phyloP scores from a whole-genome alignment of 2,888 invertebrate species.

The Pristionchus exspectatus region DNA sequence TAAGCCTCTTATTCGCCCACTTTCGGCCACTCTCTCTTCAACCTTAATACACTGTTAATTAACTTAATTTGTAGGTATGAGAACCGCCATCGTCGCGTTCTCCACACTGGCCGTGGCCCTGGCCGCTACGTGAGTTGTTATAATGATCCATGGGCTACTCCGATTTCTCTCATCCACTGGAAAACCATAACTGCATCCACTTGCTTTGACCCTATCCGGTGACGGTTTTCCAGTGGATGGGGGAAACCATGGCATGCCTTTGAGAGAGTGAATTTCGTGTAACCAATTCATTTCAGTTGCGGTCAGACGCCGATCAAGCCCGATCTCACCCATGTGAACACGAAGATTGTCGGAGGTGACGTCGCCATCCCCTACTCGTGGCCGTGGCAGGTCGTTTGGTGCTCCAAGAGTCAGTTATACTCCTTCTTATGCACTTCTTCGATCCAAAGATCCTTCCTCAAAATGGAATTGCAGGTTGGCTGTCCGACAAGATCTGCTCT shows the following conservation, averaged over 20 bases:
- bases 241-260: too few relatives aligned
- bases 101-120: conserved; percentile 43
- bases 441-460: too few relatives aligned
- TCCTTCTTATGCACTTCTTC: too few relatives aligned
- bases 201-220: too few relatives aligned
- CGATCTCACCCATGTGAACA: not conserved
- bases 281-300: too few relatives aligned
- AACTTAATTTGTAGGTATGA: conserved; percentile 25
- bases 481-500: conserved; percentile 52
- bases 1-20: conserved; percentile 10
- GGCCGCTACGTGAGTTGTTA: conserved; percentile 39
- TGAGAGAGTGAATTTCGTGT: too few relatives aligned
- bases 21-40: not conserved
- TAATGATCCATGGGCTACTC: not conserved
- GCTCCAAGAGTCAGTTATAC: conserved; percentile 35
- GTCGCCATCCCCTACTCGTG: conserved; percentile 55
- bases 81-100: conserved; percentile 23
- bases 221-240: too few relatives aligned
- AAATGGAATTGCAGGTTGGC: conserved; percentile 49
- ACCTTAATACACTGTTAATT: not conserved
- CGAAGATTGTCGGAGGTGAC: conserved; percentile 53
- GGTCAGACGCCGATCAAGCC: conserved; percentile 55
- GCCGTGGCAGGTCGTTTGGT: conserved; percentile 58
- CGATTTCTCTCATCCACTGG: too few relatives aligned
- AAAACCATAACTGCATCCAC: too few relatives aligned